Evolutionary conservation across 2,797 vertebrate genomes (phyloP).

Genomic region (Onychomys leucogaster): DNA sequence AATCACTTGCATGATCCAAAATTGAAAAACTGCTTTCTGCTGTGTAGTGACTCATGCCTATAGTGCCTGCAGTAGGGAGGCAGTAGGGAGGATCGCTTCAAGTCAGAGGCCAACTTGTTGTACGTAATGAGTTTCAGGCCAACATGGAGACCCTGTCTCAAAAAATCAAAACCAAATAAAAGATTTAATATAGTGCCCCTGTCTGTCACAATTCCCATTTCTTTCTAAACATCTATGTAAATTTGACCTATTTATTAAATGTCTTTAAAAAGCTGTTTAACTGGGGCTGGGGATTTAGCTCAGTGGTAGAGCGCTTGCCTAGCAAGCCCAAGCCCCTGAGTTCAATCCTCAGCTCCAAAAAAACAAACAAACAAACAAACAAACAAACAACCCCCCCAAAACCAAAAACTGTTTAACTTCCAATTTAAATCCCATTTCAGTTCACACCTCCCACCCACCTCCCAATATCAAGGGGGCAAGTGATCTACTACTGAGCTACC

Average conservation of each 20-base stretch:
- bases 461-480: background rate
- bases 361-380: too few relatives aligned
- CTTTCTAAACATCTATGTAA: constrained; percentile 9
- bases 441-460: background rate
- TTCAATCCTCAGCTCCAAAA: too few relatives aligned
- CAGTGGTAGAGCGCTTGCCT: too few relatives aligned
- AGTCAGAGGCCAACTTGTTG: background rate
- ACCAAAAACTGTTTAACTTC: background rate
- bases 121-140: background rate
- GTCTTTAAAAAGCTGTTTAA: background rate
- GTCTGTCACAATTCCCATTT: constrained; percentile 13
- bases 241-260: background rate
- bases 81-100: background rate
- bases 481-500: background rate
- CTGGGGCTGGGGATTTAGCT: too few relatives aligned
- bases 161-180: background rate
- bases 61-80: background rate
- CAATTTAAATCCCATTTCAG: background rate
- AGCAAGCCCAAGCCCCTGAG: too few relatives aligned
- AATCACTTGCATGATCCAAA: background rate
- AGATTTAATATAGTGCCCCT: background rate
- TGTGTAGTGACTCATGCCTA: background rate
- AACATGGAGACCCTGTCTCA: background rate
- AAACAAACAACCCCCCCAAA: too few relatives aligned
- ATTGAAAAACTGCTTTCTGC: background rate